Evolutionary conservation across 1,140 invertebrate species (phyloP).

Genomic region (Drosophila seguyi): DNA sequence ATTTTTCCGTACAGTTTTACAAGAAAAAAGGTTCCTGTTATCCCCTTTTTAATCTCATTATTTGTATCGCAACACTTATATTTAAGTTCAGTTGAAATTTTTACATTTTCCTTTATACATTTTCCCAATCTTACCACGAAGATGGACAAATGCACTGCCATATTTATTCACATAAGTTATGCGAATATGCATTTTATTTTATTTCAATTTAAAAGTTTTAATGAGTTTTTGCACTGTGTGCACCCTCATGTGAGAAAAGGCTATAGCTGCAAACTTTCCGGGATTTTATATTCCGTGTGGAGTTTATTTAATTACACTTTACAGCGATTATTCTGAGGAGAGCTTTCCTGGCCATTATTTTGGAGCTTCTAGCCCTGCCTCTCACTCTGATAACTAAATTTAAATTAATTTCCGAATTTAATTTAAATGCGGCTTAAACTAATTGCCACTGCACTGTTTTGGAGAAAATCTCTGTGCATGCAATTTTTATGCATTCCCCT

Average conservation of each 20-base stretch:
- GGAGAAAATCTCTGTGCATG: conserved; percentile 19
- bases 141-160: neutral
- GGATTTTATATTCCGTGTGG: conserved; percentile 49
- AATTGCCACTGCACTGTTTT: conserved; percentile 23
- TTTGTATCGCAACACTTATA: neutral
- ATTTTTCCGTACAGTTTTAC: neutral
- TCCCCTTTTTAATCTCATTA: neutral
- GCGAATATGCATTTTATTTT: conserved; percentile 70
- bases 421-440: conserved; percentile 53
- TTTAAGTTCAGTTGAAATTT: neutral
- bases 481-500: conserved; percentile 25
- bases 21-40: neutral
- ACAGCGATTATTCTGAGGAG: conserved; percentile 27
- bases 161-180: conserved; percentile 10
- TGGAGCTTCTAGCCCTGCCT: conserved; percentile 18
- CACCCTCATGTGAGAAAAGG: conserved; percentile 30
- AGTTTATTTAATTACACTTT: conserved; percentile 68
- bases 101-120: neutral
- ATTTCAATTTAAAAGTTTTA: conserved; percentile 82
- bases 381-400: conserved; percentile 42
- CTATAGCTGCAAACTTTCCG: conserved; percentile 36
- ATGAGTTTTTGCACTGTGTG: conserved; percentile 66
- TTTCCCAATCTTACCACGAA: neutral
- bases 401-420: conserved; percentile 72
- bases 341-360: conserved; percentile 12